Base-by-base conservation (phyloP, 2,797 vertebrate species). In the Sebastes minor region DNA sequence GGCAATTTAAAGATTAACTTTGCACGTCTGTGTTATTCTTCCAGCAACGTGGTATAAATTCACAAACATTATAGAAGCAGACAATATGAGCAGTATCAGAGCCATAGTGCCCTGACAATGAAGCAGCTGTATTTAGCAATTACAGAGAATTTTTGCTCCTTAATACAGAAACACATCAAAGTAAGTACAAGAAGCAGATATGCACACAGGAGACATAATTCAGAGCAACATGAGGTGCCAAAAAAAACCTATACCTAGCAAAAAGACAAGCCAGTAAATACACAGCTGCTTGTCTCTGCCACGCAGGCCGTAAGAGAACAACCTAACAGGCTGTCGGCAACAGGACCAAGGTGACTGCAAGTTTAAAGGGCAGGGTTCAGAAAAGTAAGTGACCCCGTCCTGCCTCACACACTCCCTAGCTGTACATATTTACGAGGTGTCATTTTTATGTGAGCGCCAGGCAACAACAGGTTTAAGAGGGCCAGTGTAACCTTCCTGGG, bases 401-500 rank as follows among this genome's bases (percentile, higher is more conserved):
- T 73, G 83, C 91, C 89, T 89, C 89, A 87, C 84, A 85, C 88
- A 83, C 89, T 89, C 85, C 74, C 74, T 79, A 35, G 86, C 87
- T 82, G 83, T 88, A 90, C 89, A 87, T 94, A 94, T 95, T 96
- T 95, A 96, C 79, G 93, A 96, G 94, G 94, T 96, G 95, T 95
- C 89, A 95, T 95, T 95, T 96, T 96, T 95, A 96, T 94, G 92
- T 88, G 90, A 92, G 89, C 73, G 89, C 90, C 91, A 91, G 94
- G 93, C 94, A 94, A 94, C 93, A 95, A 94, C 95, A 94, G 94
- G 92, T 95, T 96, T 93, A 95, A 90, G 94, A 94, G 94, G 91
- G 92, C 88, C 90, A 89, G 84, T 69, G 89, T 93, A 93, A 95
- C 94, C 94, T 95, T 94, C 84, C 87, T 82, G 87, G 86, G 93